phyloP scores from a whole-genome alignment of 2,113 vertebrate species.

The Plotosus lineatus region DNA sequence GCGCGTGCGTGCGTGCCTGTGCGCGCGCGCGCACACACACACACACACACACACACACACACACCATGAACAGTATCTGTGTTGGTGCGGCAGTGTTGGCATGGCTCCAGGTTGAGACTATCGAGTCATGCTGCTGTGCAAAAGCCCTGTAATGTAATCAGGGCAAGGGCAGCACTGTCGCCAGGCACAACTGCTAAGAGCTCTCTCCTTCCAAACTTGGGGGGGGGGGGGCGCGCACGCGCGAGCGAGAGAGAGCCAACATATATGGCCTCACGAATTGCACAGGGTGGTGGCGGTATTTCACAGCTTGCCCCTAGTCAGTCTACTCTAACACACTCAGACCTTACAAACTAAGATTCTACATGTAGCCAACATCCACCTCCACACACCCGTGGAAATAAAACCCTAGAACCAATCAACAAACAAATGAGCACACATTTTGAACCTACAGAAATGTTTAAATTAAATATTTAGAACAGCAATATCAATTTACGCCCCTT shows the following conservation, averaged over 20 bases:
- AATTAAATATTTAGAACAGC: no score
- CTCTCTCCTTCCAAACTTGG: no score
- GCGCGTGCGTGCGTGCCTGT: no score
- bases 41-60: no score
- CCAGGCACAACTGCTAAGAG: conserved; percentile 53
- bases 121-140: conserved; percentile 73
- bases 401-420: background rate
- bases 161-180: conserved; percentile 58
- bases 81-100: conserved; percentile 64
- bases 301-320: conserved; percentile 65
- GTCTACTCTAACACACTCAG: conserved; percentile 34
- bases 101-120: conserved; percentile 77
- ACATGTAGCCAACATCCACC: background rate
- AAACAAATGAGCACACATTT: background rate
- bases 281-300: conserved; percentile 68
- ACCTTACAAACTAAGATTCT: background rate
- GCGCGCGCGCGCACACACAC: no score
- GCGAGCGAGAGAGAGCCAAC: conserved; percentile 5
- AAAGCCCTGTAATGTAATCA: conserved; percentile 72
- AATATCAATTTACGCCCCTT: no score
- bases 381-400: background rate
- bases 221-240: no score
- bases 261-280: conserved; percentile 69
- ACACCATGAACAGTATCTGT: background rate
- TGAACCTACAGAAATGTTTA: no score